Percentiles rank a stretch among this genome's conserved stretches.
Evolutionary conservation across 2,888 invertebrate species (phyloP).

Genomic region (Drosophila buzzatii): DNA sequence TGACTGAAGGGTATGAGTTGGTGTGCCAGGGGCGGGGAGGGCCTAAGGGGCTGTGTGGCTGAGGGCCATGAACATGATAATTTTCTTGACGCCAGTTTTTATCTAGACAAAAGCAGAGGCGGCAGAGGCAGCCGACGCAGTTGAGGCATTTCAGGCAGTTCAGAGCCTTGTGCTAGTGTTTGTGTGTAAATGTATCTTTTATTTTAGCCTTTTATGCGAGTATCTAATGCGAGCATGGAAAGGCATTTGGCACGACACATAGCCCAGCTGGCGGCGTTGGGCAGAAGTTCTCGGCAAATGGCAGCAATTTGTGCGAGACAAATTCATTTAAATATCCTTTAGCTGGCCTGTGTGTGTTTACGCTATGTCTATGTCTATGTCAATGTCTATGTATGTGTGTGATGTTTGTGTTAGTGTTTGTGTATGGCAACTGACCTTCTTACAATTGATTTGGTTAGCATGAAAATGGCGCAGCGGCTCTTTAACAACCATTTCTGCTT

Average conservation of each 20-base stretch:
- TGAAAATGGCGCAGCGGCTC: constrained; percentile 43
- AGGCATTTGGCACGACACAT: constrained; percentile 79
- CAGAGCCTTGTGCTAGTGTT: constrained; percentile 42
- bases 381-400: constrained; percentile 12
- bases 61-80: constrained; percentile 78
- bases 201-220: constrained; percentile 78
- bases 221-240: constrained; percentile 73
- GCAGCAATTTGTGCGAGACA: constrained; percentile 81
- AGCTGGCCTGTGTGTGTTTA: constrained; percentile 16
- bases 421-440: constrained; percentile 62
- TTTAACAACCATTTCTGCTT: constrained; percentile 64
- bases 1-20: constrained; percentile 32
- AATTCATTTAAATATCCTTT: constrained; percentile 80
- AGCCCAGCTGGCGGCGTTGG: constrained; percentile 75
- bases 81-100: constrained; percentile 81
- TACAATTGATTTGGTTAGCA: constrained; percentile 72
- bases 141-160: constrained; percentile 6
- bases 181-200: constrained; percentile 78
- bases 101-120: constrained; percentile 70
- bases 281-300: constrained; percentile 71
- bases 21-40: not conserved
- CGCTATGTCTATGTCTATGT: not conserved
- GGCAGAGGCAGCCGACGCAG: constrained; percentile 23
- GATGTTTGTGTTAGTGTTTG: constrained; percentile 7
- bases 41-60: constrained; percentile 3